These are phyloP conservation scores for Pycnonotus jocosus DNA, from an alignment of 2,113 vertebrate genomes.

Conservation along the genomic window DNA sequence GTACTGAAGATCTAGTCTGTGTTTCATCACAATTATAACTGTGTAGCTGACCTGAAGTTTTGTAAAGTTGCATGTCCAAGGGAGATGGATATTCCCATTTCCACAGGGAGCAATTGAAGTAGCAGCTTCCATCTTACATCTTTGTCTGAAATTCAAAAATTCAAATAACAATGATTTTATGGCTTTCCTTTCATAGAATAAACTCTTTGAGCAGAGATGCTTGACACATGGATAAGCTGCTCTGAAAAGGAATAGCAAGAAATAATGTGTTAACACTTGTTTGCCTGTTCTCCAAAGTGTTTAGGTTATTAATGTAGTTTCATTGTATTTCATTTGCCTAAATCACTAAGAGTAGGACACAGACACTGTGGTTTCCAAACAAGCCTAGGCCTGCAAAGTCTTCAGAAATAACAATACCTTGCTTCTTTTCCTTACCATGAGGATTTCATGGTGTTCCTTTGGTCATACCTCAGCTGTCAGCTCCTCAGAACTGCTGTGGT, in stretches of 20 bases:
- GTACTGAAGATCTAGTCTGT: not conserved
- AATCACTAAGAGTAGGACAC: not conserved
- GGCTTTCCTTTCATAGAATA: not conserved
- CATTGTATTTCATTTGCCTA: not conserved
- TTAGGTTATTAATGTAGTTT: not conserved
- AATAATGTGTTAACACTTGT: not conserved
- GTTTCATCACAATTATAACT: not conserved
- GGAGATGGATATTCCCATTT: not conserved
- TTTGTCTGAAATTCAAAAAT: not conserved
- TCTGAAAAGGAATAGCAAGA: not conserved
- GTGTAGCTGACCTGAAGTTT: not conserved
- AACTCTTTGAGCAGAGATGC: not conserved
- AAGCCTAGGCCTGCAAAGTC: not conserved
- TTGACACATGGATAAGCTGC: not conserved
- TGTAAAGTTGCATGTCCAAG: not conserved
- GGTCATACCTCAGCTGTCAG: not conserved
- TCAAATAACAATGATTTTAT: not conserved
- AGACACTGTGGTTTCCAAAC: not conserved
- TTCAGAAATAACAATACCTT: not conserved
- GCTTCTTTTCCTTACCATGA: not conserved
- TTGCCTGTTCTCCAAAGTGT: not conserved
- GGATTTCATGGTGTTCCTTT: not conserved
- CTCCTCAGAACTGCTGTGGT: not conserved
- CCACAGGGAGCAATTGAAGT: not conserved
- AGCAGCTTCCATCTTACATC: not conserved